Conservation (phyloP, 1,140 invertebrate species). For the Lasioglossum baleicum region DNA sequence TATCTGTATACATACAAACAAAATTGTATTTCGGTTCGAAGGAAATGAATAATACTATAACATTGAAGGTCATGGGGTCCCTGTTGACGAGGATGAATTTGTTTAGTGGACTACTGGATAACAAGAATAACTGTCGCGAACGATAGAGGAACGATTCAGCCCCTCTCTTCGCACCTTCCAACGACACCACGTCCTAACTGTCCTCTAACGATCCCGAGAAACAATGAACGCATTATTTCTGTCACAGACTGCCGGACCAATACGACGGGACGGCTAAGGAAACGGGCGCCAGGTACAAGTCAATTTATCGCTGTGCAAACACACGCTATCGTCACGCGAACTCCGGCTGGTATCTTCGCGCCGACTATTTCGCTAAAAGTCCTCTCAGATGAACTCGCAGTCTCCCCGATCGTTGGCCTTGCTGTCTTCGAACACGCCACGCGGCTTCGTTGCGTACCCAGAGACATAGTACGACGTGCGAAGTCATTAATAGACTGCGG, state of each 20-base stretch:
- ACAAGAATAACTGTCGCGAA: too few relatives aligned
- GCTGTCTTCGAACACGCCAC: conserved; percentile 9
- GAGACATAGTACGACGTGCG: too few relatives aligned
- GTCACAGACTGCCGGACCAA: conserved; percentile 39
- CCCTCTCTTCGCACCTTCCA: neutral
- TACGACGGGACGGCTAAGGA: conserved; percentile 46
- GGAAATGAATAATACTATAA: too few relatives aligned
- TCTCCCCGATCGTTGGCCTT: conserved; percentile 36
- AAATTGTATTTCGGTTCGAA: too few relatives aligned
- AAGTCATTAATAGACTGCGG: too few relatives aligned
- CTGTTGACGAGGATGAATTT: too few relatives aligned
- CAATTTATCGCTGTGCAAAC: conserved; percentile 64
- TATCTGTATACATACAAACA: too few relatives aligned
- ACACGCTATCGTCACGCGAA: conserved; percentile 58
- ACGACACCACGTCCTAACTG: neutral
- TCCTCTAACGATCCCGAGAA: conserved; percentile 30
- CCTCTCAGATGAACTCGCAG: conserved; percentile 24
- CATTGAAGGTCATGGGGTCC: too few relatives aligned
- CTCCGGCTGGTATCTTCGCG: conserved; percentile 45
- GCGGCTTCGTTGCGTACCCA: too few relatives aligned
- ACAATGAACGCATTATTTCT: conserved; percentile 61
- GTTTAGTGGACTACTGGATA: too few relatives aligned
- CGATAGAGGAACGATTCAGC: too few relatives aligned
- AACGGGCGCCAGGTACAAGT: conserved; percentile 63
- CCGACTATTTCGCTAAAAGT: conserved; percentile 38